Evolutionary conservation across 2,113 vertebrate species (phyloP), one percentile per base, ranked within the genome.

Genomic region (Triplophysa siluroides): DNA sequence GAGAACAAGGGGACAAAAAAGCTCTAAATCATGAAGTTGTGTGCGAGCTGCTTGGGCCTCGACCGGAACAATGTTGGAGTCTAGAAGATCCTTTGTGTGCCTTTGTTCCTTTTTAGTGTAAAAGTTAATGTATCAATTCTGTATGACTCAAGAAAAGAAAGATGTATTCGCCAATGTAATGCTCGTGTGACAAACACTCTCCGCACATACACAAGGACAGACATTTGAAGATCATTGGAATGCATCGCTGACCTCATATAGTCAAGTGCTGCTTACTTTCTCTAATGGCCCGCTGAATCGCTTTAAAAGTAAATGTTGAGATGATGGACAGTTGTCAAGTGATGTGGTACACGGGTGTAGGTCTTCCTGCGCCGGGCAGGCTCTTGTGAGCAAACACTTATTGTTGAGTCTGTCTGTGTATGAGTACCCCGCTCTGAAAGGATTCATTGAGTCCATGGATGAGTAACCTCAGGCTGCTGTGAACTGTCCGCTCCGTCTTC

Each of bases 301-400:
- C 88, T 83, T 86, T 77, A 69, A 79, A 81, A 41, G 68, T 50
- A 21, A 18, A 73, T 80, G 85, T 83, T 87, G 84, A 88, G 86
- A 86, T 80, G 87, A 90, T 87, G 85, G 86, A 66, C 72, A 73
- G 79, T 83, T 67, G 52, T 14, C 52, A 78, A 83, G 72, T 71
- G 76, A 84, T 80, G 66, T 50, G 47, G 81, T 81, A 82, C 83
- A 85, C n/a, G 56, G 70, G 54, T 45, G 11, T 62, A 52, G 38
- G 69, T 58, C 67, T 80, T 81, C 71, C 76, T 77, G 81, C 77
- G 66, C 76, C 56, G 62, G 61, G 74, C 63, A 81, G 77, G 81
- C 86, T 85, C 83, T 84, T 81, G 84, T 86, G 82, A 88, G 83
- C 86, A 90, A 90, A 90, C 88, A 87, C 72, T 80, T 64, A 64